Evolutionary conservation across 2,113 vertebrate genomes (phyloP), one percentile per base, ranked within the genome.

Genomic region (Neodon shergylaensis): DNA sequence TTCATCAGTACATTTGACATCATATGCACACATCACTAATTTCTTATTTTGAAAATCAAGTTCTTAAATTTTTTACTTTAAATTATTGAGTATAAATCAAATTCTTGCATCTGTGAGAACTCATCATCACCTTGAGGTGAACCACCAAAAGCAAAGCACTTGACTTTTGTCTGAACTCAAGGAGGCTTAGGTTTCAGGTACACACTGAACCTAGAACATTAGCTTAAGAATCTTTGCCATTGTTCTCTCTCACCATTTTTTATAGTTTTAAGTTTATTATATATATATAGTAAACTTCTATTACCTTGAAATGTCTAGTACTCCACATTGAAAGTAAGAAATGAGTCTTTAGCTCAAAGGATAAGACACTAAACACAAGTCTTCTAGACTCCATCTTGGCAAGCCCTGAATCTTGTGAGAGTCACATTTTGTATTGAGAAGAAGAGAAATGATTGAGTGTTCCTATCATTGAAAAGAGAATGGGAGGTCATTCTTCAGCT

Each of bases 241-340:
- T 2, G 3, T 47, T 70, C 73, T 63, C 73, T 65, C 8, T 83
- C 33, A 58, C 58, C 58, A 2, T 58, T 58, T 58, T 58, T 58
- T 58, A 54, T 1, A 58, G 58, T 58, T 58, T 21, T 58, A 58
- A 58, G 58, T 58, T 58, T 58, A 58, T 58, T 58, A 58, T n/a
- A n/a, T n/a, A n/a, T n/a, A n/a, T n/a, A n/a, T 1, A 58, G 58
- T 21, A 58, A 6, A 0, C 2, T 84, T 17, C 3, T 4, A 26
- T n/a, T 16, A 2, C 44, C 3, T 58, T 33, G 39, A 94, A 91
- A 73, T 65, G 12, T 5, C 7, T 65, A 22, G 2, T 7, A 33
- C 10, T 4, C 24, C 39, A 17, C 12, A 88, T 36, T 58, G 22
- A 58, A 49, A 89, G 14, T 24, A 24, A 52, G 58, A 10, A 36